These are phyloP conservation scores for Timema podura DNA, from an alignment of 2,888 invertebrate species.

Conservation along the genomic window DNA sequence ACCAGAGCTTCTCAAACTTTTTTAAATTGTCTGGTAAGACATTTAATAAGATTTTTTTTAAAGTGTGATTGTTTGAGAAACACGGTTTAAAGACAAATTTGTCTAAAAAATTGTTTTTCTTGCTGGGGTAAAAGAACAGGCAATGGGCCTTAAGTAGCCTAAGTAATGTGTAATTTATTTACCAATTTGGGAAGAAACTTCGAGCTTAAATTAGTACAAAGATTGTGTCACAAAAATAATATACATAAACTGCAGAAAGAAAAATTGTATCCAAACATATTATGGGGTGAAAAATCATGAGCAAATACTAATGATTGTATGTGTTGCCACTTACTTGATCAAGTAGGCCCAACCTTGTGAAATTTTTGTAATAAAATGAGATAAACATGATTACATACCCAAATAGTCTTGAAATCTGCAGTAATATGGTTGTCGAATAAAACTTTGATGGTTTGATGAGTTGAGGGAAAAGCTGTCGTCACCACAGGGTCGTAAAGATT, in stretches of 20 bases:
- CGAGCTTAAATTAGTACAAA: too few relatives aligned
- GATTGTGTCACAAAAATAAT: too few relatives aligned
- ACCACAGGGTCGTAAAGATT: too few relatives aligned
- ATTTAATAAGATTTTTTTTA: not conserved
- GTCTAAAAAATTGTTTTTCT: not conserved
- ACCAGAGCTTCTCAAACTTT: slow-evolving; percentile 6
- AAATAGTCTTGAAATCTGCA: slow-evolving; percentile 39
- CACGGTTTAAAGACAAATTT: not conserved
- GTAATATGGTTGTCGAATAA: slow-evolving; percentile 36
- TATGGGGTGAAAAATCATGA: too few relatives aligned
- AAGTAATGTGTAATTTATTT: too few relatives aligned
- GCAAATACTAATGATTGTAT: too few relatives aligned
- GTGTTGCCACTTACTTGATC: not conserved
- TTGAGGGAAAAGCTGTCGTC: slow-evolving; percentile 33
- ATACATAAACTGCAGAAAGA: too few relatives aligned
- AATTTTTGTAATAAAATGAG: not conserved
- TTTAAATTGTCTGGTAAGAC: not conserved
- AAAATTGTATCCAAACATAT: too few relatives aligned
- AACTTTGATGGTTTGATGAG: slow-evolving; percentile 36
- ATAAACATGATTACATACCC: slow-evolving; percentile 34
- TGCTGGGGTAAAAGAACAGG: not conserved
- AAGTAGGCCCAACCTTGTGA: not conserved
- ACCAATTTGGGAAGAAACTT: too few relatives aligned
- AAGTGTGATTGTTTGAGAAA: not conserved
- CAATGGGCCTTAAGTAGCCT: not conserved